These are phyloP conservation scores for Oxytorus armatus DNA, from an alignment of 2,888 invertebrate species.

Conservation along the genomic window DNA sequence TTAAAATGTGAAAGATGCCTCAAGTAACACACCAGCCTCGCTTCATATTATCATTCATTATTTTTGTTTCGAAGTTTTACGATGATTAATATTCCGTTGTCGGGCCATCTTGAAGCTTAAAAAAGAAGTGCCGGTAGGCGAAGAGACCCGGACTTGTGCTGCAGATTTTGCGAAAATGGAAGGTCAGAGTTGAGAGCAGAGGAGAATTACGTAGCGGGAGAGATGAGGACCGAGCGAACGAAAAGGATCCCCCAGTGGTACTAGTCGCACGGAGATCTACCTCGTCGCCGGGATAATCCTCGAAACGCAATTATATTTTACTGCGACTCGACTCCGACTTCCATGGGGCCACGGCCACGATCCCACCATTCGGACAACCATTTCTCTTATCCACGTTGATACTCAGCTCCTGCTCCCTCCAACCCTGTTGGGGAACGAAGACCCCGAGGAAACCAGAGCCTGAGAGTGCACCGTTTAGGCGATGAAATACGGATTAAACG, in stretches of 20 bases:
- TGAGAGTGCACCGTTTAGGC: constrained; percentile 77
- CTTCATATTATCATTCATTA: no score
- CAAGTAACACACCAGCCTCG: no score
- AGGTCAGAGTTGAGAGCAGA: constrained; percentile 38
- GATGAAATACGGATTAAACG: constrained; percentile 84
- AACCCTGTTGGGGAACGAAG: not conserved
- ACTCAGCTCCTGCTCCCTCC: no score
- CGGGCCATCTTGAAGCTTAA: constrained; percentile 19
- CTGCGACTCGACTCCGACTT: constrained; percentile 84
- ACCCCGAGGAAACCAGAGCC: constrained; percentile 76
- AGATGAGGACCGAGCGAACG: constrained; percentile 41
- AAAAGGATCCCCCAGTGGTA: constrained; percentile 66
- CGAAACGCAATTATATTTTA: constrained; percentile 84
- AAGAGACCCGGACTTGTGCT: constrained; percentile 15
- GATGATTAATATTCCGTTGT: constrained; percentile 35
- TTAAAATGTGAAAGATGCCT: no score
- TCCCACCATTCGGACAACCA: constrained; percentile 31
- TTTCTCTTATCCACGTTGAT: not conserved
- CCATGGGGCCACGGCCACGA: constrained; percentile 75
- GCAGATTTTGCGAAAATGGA: constrained; percentile 56
- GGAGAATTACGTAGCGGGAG: constrained; percentile 52
- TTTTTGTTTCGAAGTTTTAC: not conserved
- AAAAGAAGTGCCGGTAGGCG: constrained; percentile 18
- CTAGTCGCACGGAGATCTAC: constrained; percentile 82
- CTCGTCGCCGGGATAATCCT: constrained; percentile 83